These are phyloP conservation scores for Sitta europaea DNA, from an alignment of 2,113 vertebrate species.

Conservation along the genomic window DNA sequence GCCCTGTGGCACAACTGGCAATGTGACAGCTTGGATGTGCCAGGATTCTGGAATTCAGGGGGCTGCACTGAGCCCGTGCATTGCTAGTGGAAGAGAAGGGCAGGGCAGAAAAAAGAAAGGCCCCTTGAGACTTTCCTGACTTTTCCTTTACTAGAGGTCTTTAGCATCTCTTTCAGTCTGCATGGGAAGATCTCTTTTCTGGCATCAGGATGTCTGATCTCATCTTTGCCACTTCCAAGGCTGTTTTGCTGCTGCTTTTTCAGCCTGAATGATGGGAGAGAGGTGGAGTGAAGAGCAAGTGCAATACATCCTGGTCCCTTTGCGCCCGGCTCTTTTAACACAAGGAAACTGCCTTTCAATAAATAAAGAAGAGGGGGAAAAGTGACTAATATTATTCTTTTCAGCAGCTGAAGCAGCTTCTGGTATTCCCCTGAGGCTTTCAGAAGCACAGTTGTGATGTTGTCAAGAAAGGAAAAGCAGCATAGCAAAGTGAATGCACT, in stretches of 20 bases:
- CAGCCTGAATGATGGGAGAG: neutral
- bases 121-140: neutral
- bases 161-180: neutral
- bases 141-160: neutral
- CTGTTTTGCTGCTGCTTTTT: neutral
- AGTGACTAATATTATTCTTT: conserved; percentile 1
- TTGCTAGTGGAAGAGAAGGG: neutral
- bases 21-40: neutral
- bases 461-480: conserved; percentile 7
- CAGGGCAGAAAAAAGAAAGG: neutral
- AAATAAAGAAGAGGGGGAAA: neutral
- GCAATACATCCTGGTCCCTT: neutral
- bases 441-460: neutral
- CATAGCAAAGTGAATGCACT: neutral
- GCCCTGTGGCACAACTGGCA: neutral
- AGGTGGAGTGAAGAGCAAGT: neutral
- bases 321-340: neutral
- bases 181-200: neutral
- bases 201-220: neutral
- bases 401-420: conserved; percentile 9
- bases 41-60: neutral
- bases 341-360: conserved; percentile 17
- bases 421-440: neutral
- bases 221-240: neutral
- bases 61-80: rapidly evolving